Percentiles rank a stretch among this genome's conserved stretches.
Conservation (phyloP, 2,113 vertebrate species). For the Lates calcarifer region DNA sequence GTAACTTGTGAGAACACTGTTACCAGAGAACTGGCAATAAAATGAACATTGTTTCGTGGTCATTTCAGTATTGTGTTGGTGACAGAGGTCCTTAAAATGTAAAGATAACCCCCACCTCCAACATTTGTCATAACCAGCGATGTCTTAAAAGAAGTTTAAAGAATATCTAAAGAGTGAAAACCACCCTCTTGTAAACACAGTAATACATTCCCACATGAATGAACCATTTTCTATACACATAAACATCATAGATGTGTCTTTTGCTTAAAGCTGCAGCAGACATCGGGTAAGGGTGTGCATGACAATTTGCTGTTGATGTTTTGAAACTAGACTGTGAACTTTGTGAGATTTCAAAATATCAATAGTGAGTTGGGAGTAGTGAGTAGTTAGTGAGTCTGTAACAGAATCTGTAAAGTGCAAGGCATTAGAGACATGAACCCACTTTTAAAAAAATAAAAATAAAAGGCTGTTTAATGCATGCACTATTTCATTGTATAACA, state of each 20-base stretch:
- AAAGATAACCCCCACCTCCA: too few relatives aligned
- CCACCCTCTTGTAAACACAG: conserved; percentile 9
- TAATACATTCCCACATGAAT: not conserved
- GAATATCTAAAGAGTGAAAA: not conserved
- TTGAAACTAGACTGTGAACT: conserved; percentile 30
- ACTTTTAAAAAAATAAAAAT: too few relatives aligned
- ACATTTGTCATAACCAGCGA: not conserved
- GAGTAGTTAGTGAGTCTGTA: not conserved
- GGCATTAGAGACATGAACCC: not conserved
- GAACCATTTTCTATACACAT: not conserved
- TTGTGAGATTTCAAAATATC: conserved; percentile 23
- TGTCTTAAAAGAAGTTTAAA: too few relatives aligned
- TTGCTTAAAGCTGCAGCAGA: conserved; percentile 3
- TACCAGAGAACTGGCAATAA: too few relatives aligned
- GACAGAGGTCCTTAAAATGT: too few relatives aligned
- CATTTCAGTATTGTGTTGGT: too few relatives aligned
- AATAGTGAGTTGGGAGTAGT: not conserved
- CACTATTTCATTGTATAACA: conserved; percentile 1
- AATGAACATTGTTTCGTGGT: too few relatives aligned
- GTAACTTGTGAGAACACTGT: too few relatives aligned
- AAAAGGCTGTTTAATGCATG: not conserved
- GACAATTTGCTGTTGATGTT: conserved; percentile 47
- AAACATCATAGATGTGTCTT: conserved; percentile 9
- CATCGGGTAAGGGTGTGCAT: not conserved
- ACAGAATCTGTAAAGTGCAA: not conserved